A percentile compares a stretch with the other conserved stretches of the same genome.
Conservation (phyloP, 2,888 invertebrate species). For the Dynastes hyllus region DNA sequence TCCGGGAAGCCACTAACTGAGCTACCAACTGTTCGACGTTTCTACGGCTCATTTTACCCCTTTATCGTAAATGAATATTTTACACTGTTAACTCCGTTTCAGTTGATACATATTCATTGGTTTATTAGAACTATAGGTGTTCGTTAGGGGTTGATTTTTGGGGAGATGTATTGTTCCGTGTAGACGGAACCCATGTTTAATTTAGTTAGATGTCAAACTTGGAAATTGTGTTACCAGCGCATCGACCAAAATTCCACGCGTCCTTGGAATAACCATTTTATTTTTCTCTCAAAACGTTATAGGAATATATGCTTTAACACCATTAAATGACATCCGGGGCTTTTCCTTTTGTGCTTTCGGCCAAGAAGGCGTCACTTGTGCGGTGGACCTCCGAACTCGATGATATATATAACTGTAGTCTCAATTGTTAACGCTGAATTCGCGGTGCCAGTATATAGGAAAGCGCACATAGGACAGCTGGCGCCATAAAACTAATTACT, state of each 20-base stretch:
- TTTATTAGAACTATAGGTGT: conserved; percentile 46
- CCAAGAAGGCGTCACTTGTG: conserved; percentile 49
- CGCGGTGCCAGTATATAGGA: conserved; percentile 56
- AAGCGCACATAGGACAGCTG: conserved; percentile 62
- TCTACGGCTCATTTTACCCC: conserved; percentile 47
- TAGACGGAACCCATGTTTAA: no score
- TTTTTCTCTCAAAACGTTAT: not conserved
- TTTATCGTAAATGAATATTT: conserved; percentile 54
- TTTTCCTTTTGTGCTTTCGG: conserved; percentile 50
- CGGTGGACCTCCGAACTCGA: conserved; percentile 52
- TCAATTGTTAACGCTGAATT: conserved; percentile 56
- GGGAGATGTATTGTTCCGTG: not conserved
- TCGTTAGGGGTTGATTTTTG: conserved; percentile 14
- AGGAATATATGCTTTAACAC: conserved; percentile 26
- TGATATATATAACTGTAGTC: conserved; percentile 58
- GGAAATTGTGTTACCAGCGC: no score
- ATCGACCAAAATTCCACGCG: no score
- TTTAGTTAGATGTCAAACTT: no score
- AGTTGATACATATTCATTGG: conserved; percentile 52
- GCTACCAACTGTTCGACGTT: conserved; percentile 27
- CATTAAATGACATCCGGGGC: conserved; percentile 46
- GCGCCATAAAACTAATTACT: conserved; percentile 68
- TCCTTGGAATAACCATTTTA: no score
- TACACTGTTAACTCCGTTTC: conserved; percentile 50
- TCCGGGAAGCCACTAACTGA: not conserved